Evolutionary conservation across 2,888 invertebrate genomes (phyloP).

Genomic region (Nemotelus pantherinus): DNA sequence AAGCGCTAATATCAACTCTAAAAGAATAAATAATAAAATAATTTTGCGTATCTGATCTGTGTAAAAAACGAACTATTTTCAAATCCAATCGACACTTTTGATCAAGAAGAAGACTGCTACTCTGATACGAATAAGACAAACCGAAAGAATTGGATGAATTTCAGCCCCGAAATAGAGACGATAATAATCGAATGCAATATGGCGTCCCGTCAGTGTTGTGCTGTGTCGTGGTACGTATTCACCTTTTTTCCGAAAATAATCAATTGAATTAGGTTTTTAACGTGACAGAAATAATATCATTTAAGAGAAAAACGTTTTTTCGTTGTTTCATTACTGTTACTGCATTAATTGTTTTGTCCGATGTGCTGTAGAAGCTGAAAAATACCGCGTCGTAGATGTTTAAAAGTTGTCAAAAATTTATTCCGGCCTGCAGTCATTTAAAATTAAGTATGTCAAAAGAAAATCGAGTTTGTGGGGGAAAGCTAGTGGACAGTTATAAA

Average conservation of each 20-base stretch:
- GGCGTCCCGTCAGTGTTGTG: conserved; percentile 96
- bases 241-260: conserved; percentile 45
- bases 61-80: too few relatives aligned
- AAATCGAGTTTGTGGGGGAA: neutral
- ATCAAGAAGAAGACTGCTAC: neutral
- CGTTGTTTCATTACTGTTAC: neutral
- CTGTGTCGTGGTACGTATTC: conserved; percentile 91
- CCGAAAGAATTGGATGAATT: neutral
- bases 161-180: conserved; percentile 17
- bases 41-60: too few relatives aligned
- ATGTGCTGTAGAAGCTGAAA: conserved; percentile 36
- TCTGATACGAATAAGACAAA: neutral
- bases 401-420: conserved; percentile 33
- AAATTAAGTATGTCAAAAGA: conserved; percentile 30
- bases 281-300: neutral
- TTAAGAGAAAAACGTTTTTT: conserved; percentile 5
- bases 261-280: conserved; percentile 38
- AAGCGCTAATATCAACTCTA: too few relatives aligned
- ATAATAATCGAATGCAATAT: conserved; percentile 70
- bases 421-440: conserved; percentile 38
- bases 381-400: conserved; percentile 14
- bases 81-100: neutral
- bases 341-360: neutral
- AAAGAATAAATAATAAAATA: too few relatives aligned
- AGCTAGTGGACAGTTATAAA: neutral